These are phyloP conservation scores for Esox masquinongy DNA, from an alignment of 2,797 vertebrate species.

Conservation along the genomic window DNA sequence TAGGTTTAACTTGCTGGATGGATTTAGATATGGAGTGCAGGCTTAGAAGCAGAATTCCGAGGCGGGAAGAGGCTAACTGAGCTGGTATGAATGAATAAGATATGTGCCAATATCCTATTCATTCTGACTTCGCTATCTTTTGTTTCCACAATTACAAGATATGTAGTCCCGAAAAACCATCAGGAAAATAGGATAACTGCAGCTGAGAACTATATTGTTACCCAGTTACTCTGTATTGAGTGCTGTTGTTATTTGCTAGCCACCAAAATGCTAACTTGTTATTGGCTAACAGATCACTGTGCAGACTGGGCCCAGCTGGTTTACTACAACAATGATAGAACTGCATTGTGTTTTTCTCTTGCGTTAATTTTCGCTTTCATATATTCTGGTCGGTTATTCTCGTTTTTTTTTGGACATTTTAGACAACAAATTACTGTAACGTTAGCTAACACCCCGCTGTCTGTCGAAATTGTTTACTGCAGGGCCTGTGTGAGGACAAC, in stretches of 20 bases:
- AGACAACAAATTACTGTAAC: not conserved
- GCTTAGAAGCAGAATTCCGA: conserved; percentile 22
- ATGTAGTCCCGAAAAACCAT: too few relatives aligned
- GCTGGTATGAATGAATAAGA: conserved; percentile 52
- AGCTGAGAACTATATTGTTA: not conserved
- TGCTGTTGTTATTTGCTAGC: not conserved
- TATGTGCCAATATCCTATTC: too few relatives aligned
- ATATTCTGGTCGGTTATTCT: not conserved
- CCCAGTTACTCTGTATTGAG: not conserved
- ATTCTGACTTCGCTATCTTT: not conserved
- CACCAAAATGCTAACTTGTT: not conserved
- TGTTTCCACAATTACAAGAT: not conserved
- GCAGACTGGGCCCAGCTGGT: not conserved
- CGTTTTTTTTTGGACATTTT: not conserved
- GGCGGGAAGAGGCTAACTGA: conserved; percentile 63
- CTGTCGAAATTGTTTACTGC: not conserved
- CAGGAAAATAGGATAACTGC: fast-evolving
- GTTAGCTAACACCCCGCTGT: not conserved
- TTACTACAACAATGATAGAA: not conserved
- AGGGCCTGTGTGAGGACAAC: not conserved
- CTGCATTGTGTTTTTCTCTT: not conserved
- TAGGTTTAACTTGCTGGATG: conserved; percentile 43
- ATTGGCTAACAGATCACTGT: not conserved
- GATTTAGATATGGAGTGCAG: conserved; percentile 52
- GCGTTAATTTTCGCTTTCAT: not conserved